Base-by-base conservation (phyloP, 2,888 invertebrate species). In the Lasioglossum figueresi region DNA sequence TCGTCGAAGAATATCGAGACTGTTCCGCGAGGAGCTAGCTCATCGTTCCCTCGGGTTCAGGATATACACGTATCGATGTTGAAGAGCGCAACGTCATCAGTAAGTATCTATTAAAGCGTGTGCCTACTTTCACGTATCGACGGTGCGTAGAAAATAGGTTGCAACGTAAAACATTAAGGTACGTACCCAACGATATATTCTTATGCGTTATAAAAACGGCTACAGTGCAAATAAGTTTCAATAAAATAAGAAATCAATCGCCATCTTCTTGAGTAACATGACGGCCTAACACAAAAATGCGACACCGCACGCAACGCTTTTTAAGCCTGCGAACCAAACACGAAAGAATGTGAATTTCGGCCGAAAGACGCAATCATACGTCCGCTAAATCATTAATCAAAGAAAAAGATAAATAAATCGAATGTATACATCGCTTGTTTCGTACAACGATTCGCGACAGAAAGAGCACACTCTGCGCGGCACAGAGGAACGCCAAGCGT, bases 201-300 rank as follows among this genome's bases (percentile, higher is more conserved):
- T 81, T 79, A 83, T 83, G 37, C 77, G 43, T 78, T 80, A 83
- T 59, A 81, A 87, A 84, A 86, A 71, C 76, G 43, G 83, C 79
- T 80, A 76, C 66, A 34, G 87, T 87, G 87, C 87, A 87, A 87
- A 80, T 76, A 80, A 87, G 66, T 37, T 87, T 76, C 76, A 34
- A 56, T 63, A 71, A 82, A 84, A 66, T 74, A 74, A 70, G 68
- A 83, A 86, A 87, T 85, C 37, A 70, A 79, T 76, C 71, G 83
- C 86, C 86, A 48, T 80, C 86, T 83, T 86, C 86, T 83, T 78
- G 86, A 27, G 86, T 83, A 85, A 87, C 86, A 86, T 73, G 80
- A 73, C 37, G 48, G 34, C 37, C n/a, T 14, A 27, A 76, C 59
- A 66, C 19, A n/a, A 27, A 71, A 83, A 83, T 31, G 66, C 34